Percentiles rank a stretch among this genome's conserved stretches.
phyloP scores from a whole-genome alignment of 2,888 invertebrate genomes.

The Sminthurides aquaticus region DNA sequence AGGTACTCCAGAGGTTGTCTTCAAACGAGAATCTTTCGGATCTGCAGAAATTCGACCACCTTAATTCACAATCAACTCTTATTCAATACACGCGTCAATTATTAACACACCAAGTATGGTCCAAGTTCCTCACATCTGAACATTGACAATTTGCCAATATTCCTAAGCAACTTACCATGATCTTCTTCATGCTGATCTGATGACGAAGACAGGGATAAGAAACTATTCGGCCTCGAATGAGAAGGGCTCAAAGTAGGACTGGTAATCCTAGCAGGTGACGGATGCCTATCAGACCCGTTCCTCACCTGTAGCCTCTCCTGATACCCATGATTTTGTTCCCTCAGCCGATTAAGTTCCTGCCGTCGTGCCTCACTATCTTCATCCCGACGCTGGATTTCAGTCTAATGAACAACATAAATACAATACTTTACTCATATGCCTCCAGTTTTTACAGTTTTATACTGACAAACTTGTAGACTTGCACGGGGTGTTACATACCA shows the following conservation, averaged over 20 bases:
- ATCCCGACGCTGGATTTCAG: conserved; percentile 65
- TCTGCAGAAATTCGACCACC: not conserved
- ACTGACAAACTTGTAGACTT: no score
- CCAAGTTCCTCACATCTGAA: no score
- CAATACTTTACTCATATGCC: conserved; percentile 17
- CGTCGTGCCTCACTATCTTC: conserved; percentile 66
- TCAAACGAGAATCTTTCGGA: not conserved
- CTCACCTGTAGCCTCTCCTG: conserved; percentile 45
- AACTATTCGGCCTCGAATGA: conserved; percentile 45
- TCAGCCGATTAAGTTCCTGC: conserved; percentile 62
- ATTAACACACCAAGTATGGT: no score
- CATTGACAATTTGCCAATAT: no score
- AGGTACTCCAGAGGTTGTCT: not conserved
- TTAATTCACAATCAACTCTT: not conserved
- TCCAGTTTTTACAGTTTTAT: conserved; percentile 10
- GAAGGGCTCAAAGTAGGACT: conserved; percentile 36
- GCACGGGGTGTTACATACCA: conserved; percentile 51
- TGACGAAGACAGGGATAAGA: conserved; percentile 43
- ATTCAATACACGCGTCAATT: not conserved
- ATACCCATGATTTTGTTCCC: conserved; percentile 61
- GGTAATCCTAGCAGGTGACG: conserved; percentile 24
- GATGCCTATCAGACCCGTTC: conserved; percentile 23
- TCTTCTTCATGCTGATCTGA: conserved; percentile 44
- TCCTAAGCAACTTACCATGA: conserved; percentile 42
- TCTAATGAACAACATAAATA: conserved; percentile 49